Evolutionary conservation across 2,113 vertebrate genomes (phyloP).

Genomic region (Corythaeola cristata): DNA sequence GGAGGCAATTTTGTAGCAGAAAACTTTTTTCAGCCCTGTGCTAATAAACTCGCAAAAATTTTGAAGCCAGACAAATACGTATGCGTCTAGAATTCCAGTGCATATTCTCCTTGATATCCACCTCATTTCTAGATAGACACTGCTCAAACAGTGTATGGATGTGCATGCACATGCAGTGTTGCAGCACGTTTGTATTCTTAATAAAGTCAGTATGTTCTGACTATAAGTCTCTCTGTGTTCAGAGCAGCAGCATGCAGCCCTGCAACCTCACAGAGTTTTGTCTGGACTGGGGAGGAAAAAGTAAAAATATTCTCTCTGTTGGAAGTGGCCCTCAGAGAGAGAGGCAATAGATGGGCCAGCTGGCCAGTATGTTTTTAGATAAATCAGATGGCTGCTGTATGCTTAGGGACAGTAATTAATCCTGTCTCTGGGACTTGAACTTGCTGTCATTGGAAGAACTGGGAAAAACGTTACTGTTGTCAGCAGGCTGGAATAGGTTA

Average conservation of each 20-base stretch:
- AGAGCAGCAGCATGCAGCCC: background rate
- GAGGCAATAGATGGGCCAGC: background rate
- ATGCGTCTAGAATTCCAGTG: background rate
- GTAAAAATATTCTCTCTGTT: background rate
- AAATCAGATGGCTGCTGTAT: background rate
- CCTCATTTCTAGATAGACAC: background rate
- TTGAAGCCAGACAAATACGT: background rate
- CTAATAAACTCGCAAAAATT: background rate
- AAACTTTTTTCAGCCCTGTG: background rate
- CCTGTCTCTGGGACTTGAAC: background rate
- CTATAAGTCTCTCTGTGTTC: background rate
- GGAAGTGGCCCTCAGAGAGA: background rate
- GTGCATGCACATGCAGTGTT: background rate
- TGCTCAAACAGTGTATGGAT: background rate
- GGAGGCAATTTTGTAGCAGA: background rate
- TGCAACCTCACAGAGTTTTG: background rate
- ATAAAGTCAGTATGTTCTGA: background rate
- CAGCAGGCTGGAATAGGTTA: background rate
- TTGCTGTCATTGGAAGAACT: background rate
- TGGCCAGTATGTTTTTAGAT: background rate
- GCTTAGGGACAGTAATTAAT: background rate
- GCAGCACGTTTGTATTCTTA: background rate
- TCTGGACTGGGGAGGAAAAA: background rate
- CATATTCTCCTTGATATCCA: background rate
- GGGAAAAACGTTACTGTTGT: background rate